These are phyloP conservation scores for Tyria jacobaeae DNA, from an alignment of 2,888 invertebrate species.

Conservation along the genomic window DNA sequence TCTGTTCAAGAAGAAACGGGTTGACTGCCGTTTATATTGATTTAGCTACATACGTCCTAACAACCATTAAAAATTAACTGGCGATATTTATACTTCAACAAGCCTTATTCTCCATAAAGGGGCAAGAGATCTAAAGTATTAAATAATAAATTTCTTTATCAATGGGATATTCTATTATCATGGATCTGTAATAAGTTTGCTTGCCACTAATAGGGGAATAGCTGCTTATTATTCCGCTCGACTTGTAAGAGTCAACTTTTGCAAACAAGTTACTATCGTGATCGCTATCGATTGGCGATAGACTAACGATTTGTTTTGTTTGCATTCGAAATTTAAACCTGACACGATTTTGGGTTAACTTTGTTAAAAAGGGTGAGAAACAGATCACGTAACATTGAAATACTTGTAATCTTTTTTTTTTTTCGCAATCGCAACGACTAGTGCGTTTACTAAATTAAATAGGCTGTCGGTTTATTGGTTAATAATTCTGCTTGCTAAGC, in stretches of 20 bases:
- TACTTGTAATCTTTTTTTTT: neutral
- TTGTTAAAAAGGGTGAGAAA: conserved; percentile 21
- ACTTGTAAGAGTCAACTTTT: conserved; percentile 29
- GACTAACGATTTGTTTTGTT: conserved; percentile 44
- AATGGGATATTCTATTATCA: neutral
- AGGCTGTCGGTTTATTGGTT: too few relatives aligned
- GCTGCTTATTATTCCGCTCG: conserved; percentile 27
- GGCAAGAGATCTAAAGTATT: neutral
- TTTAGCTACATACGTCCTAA: too few relatives aligned
- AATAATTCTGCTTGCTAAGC: too few relatives aligned
- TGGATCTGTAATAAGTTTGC: conserved; percentile 15
- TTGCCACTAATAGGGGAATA: conserved; percentile 17
- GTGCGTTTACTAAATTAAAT: too few relatives aligned
- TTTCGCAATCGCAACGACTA: too few relatives aligned
- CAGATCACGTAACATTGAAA: conserved; percentile 11
- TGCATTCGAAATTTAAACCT: conserved; percentile 34
- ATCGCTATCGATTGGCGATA: conserved; percentile 36
- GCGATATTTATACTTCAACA: too few relatives aligned
- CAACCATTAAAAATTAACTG: too few relatives aligned
- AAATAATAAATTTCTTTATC: conserved; percentile 3
- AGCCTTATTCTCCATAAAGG: too few relatives aligned
- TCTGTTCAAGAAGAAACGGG: too few relatives aligned
- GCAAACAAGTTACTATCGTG: conserved; percentile 42
- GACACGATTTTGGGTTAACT: conserved; percentile 36
- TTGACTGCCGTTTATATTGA: too few relatives aligned